Evolutionary conservation across 1,140 invertebrate genomes (phyloP), one percentile per base, ranked within the genome.

Genomic region (Branchinecta lindahli): DNA sequence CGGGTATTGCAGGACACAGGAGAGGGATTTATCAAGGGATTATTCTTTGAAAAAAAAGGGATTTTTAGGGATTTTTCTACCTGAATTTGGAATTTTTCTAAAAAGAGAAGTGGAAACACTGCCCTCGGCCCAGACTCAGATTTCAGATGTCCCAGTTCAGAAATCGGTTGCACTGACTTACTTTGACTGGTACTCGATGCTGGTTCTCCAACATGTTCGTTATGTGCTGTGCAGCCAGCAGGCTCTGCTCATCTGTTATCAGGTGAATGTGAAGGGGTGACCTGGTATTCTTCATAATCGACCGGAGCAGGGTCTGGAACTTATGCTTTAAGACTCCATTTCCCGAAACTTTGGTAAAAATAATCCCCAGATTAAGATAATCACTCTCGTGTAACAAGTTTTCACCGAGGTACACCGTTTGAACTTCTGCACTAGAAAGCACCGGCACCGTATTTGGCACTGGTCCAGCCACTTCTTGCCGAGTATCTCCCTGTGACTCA

Each of bases 381-480:
- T 61, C 52, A 15, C 18, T 61, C 18, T 61, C 52, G 18, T 20
- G 12, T 20, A 61, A 61, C 18, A 61, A 61, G 18, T 61, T 61
- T 61, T 61, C 52, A 61, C 52, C 52, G 12, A 61, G 18, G 18
- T 61, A 61, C 6, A 61, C 52, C 52, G 52, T 61, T 61, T 61
- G 52, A 15, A 15, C 52, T 20, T 61, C 52, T 20, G 1, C 12
- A 15, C 12, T 61, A 4, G 52, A 61, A 61, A 15, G 12, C 52
- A 61, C 18, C 12, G 52, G 52, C 12, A 61, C 18, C 52, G 33
- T 33, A 33, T 33, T 33, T 33, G 33, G 33, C 33, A 33, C 33
- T 33, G 5, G 5, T 33, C 33, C 33, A 33, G 5, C 33, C 33
- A 33, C 33, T 33, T 33, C 33, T 33, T 33, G 33, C 33, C 5